Evolutionary conservation across 2,888 invertebrate genomes (phyloP), one percentile per base, ranked within the genome.

Genomic region (Adelognathus sp.): DNA sequence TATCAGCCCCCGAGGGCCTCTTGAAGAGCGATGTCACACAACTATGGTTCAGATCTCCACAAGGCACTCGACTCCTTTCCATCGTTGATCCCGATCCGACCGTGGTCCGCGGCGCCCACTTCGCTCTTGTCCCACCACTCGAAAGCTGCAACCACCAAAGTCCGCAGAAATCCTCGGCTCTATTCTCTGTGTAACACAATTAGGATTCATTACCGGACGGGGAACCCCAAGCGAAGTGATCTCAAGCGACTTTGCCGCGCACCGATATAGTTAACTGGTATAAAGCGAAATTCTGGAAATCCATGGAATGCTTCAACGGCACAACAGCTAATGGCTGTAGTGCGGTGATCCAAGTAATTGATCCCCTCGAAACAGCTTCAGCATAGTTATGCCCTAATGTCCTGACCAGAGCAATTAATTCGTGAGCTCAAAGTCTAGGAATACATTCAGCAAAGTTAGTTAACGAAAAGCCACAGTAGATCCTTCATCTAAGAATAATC

Each of bases 181-280:
- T 21, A 31, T 24, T 39, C 39, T 54, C 24, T 66, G 41, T 60
- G 64, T 66, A 60, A 31, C 46, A 66, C 77, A 80, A 80, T 80
- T 80, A 80, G 77, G 69, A 80, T 80, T 80, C 72, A 80, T 80
- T 80, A 77, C 66, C 66, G 54, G 39, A 31, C 27, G 61, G 46
- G 41, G 73, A 44, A 56, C 54, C 54, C 54, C 31, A 50, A 50
- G 66, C 31, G 58, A 76, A 54, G 52, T 52, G 54, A 66, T 80
- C 70, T 76, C 67, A 33, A 39, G 14, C 54, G 56, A 69, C 41
- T 70, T 44, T 31, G 27, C 61, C 31, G 9, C 18, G 3, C 54
- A 11, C 27, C 24, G 39, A 63, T 27, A 63, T 46, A 31, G 18
- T 58, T 24, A 31, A 39, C 50, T 67, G n/a, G n/a, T n/a, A n/a